Conservation (phyloP, 2,888 invertebrate genomes). For the Phoenoteleia sp. region DNA sequence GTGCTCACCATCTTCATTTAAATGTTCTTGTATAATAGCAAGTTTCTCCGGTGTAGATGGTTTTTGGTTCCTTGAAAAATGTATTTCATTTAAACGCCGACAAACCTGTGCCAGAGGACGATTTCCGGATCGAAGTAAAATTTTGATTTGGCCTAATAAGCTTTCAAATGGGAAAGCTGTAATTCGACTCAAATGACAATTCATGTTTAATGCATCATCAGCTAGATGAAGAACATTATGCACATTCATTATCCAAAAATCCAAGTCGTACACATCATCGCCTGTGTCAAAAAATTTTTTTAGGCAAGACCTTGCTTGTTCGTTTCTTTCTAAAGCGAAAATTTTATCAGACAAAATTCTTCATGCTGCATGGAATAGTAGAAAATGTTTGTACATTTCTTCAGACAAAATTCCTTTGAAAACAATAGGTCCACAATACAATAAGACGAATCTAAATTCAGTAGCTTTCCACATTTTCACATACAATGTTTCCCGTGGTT, state of each 20-base stretch:
- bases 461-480: not conserved
- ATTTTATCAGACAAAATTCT: not conserved
- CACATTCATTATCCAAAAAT: too few relatives aligned
- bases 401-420: not conserved
- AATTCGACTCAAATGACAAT: not conserved
- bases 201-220: constrained; percentile 3
- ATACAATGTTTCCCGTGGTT: not conserved
- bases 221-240: constrained; percentile 5
- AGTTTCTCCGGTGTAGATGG: too few relatives aligned
- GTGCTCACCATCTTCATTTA: not conserved
- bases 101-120: not conserved
- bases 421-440: constrained; percentile 6
- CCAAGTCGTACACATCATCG: too few relatives aligned
- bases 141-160: not conserved
- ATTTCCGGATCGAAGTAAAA: constrained; percentile 2
- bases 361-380: not conserved
- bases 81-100: not conserved
- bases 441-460: not conserved
- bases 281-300: too few relatives aligned
- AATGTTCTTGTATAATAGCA: not conserved
- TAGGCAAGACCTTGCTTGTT: not conserved
- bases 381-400: not conserved
- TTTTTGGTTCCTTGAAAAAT: too few relatives aligned
- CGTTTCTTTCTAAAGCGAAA: not conserved
- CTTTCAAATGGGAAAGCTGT: constrained; percentile 8